Percentiles rank a stretch among this genome's conserved stretches.
Evolutionary conservation across 2,797 vertebrate species (phyloP).

Genomic region (Diceros bicornis): DNA sequence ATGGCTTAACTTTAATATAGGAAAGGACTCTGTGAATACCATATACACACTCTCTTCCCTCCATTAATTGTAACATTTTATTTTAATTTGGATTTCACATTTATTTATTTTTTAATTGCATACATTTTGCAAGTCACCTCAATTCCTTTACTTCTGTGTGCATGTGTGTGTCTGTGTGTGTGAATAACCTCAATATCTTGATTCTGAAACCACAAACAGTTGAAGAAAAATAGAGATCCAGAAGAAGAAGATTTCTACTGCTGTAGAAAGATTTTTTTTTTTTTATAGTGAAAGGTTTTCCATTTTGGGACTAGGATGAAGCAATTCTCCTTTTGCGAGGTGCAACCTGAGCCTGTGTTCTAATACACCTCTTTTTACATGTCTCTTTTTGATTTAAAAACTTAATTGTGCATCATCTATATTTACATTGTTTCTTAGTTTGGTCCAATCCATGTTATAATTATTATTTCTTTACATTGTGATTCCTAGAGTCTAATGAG

Average conservation of each 20-base stretch:
- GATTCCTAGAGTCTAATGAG: not conserved
- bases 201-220: not conserved
- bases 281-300: not conserved
- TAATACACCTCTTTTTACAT: not conserved
- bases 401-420: not conserved
- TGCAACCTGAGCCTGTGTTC: not conserved
- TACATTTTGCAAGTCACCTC: not conserved
- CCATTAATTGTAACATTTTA: not conserved
- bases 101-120: constrained; percentile 29
- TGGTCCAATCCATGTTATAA: not conserved
- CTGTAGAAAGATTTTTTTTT: not conserved
- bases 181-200: not conserved
- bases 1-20: not conserved
- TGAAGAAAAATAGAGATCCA: not conserved
- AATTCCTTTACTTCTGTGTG: not conserved
- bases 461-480: not conserved
- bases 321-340: not conserved
- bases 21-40: not conserved
- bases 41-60: not conserved
- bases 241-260: constrained; percentile 4
- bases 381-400: constrained; percentile 33
- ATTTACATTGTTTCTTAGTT: constrained; percentile 11
- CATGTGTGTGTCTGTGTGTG: not conserved
- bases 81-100: constrained; percentile 25
- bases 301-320: not conserved